A percentile compares a stretch with the other conserved stretches of the same genome.
These are phyloP conservation scores for Ostrea denselamellosa DNA, from an alignment of 1,140 invertebrate genomes.

Conservation along the genomic window DNA sequence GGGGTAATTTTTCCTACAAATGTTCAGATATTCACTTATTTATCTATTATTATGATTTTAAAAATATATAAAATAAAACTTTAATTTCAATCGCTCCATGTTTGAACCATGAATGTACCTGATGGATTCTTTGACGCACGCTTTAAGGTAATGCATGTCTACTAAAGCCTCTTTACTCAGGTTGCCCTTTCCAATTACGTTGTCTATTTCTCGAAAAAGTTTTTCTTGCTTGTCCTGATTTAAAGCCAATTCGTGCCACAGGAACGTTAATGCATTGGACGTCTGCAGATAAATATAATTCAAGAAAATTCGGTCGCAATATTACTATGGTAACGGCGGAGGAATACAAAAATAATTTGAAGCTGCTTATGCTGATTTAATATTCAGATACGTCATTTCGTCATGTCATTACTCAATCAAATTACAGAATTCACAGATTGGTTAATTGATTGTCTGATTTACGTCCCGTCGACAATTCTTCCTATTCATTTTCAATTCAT, in stretches of 20 bases:
- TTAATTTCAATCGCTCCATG: background rate
- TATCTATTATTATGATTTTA: background rate
- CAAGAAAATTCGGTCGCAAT: background rate
- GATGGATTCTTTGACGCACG: slow-evolving; percentile 45
- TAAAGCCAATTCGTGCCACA: slow-evolving; percentile 24
- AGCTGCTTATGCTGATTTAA: too few species aligned
- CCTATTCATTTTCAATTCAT: too few species aligned
- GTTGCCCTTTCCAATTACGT: background rate
- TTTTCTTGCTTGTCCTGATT: slow-evolving; percentile 20
- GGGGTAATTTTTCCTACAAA: slow-evolving; percentile 11
- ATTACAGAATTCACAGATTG: too few species aligned
- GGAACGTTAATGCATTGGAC: slow-evolving; percentile 11
- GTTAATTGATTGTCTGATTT: too few species aligned
- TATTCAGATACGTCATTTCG: too few species aligned
- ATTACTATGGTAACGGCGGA: too few species aligned
- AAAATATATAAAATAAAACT: background rate
- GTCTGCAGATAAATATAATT: slow-evolving; percentile 13
- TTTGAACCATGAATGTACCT: slow-evolving; percentile 39
- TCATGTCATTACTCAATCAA: too few species aligned
- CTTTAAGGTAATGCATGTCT: slow-evolving; percentile 40
- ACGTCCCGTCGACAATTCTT: too few species aligned
- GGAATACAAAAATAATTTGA: too few species aligned
- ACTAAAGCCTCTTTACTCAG: slow-evolving; percentile 10
- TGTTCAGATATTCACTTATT: background rate
- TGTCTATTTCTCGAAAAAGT: slow-evolving; percentile 31